These are phyloP conservation scores for Pharmacophagus antenor DNA, from an alignment of 2,888 invertebrate species.

Conservation along the genomic window DNA sequence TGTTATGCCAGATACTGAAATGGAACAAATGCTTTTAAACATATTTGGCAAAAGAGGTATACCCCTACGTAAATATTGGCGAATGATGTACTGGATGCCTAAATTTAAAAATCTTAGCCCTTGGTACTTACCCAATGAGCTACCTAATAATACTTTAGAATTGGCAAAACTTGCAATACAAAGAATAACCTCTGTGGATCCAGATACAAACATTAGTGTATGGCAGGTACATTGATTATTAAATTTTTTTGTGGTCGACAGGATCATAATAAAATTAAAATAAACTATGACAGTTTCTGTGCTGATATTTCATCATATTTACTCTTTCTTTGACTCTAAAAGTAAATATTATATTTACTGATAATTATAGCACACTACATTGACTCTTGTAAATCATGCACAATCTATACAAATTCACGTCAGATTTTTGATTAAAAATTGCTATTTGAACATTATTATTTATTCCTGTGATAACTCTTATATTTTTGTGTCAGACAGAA, in stretches of 20 bases:
- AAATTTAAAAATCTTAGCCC: slow-evolving; percentile 96
- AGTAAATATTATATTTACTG: too few relatives aligned
- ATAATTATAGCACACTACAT: too few relatives aligned
- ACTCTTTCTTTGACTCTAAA: too few relatives aligned
- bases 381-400: too few relatives aligned
- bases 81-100: slow-evolving; percentile 95
- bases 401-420: too few relatives aligned
- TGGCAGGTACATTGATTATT: slow-evolving; percentile 76
- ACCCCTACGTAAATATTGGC: slow-evolving; percentile 87
- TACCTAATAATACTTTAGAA: slow-evolving; percentile 89
- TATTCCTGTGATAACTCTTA: not conserved
- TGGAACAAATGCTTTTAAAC: slow-evolving; percentile 89
- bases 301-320: too few relatives aligned
- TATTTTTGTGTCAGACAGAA: slow-evolving; percentile 71
- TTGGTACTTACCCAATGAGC: slow-evolving; percentile 88
- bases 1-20: slow-evolving; percentile 95
- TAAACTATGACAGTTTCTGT: too few relatives aligned
- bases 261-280: too few relatives aligned
- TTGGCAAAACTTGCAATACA: slow-evolving; percentile 91
- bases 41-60: slow-evolving; percentile 90
- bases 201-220: slow-evolving; percentile 83
- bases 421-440: too few relatives aligned
- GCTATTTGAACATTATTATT: not conserved
- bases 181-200: slow-evolving; percentile 91
- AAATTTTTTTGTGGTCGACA: too few relatives aligned